Base-by-base conservation (phyloP, 2,888 invertebrate genomes). In the Orchesellides sinensis region DNA sequence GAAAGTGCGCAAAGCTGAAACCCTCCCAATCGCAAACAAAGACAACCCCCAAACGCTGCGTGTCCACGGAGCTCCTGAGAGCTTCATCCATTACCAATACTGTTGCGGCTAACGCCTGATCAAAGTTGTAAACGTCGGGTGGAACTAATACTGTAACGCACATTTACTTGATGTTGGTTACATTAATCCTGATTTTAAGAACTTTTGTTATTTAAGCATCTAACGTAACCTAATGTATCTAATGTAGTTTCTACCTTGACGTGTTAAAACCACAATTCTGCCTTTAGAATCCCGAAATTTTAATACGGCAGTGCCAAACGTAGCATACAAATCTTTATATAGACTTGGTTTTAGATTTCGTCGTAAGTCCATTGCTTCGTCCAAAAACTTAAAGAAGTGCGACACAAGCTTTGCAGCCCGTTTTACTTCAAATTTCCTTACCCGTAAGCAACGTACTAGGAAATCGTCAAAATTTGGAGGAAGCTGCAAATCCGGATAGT, bases 1-100 rank as follows among this genome's bases (percentile, higher is more conserved):
- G 89, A 1, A 88, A 89, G 73, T 91, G 91, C 14, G 88, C 86
- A 75, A 90, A 88, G 21, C 90, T 89, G 49, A 91, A 88, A 19
- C 89, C 90, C 23, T 89, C 89, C 84, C 91, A 89, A 88, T 92
- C 92, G 19, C 90, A 89, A 21, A 92, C 87, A 25, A 90, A 88
- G 0, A 90, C 88, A 8, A 91, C 54, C 8, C 91, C 91, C 86
- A 89, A 89, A 4, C 91, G 10, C 47, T 91, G 91, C 0, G 89
- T 89, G 32, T 89, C 90, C 79, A 90, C 90, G 14, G 90, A 90
- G 2, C 35, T 27, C 89, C 90, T 86, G 4, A 89, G 88, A 5
- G 89, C 85, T 83, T 89, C 89, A 69, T 90, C 90, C 63, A 91
- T 66, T 23, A 89, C 89, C 12, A 90, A 80, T 52, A 90, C 89